These are phyloP conservation scores for Adineta ricciae DNA, from an alignment of 2,888 invertebrate genomes.

Conservation along the genomic window DNA sequence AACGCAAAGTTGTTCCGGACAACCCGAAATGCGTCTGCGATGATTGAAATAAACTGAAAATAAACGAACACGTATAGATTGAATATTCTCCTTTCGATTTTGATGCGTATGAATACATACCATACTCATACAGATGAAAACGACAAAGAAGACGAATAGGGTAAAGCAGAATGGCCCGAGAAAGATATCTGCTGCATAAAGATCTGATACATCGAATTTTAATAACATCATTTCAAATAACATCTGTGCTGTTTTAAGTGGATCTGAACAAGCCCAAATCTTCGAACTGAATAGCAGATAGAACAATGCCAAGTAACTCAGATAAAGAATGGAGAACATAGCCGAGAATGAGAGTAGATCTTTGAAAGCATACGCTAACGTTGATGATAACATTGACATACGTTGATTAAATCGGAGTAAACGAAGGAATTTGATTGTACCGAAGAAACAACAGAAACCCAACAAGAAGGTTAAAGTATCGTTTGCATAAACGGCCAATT, in stretches of 20 bases:
- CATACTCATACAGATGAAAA: constrained; percentile 21
- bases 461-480: constrained; percentile 50
- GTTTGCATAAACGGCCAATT: constrained; percentile 22
- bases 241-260: constrained; percentile 13
- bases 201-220: constrained; percentile 26
- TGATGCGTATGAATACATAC: not conserved
- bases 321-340: constrained; percentile 47
- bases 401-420: constrained; percentile 52
- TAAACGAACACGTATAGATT: not conserved
- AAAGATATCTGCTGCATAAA: not conserved
- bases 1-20: not conserved
- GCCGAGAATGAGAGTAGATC: constrained; percentile 44
- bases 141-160: not conserved
- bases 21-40: not conserved
- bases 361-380: constrained; percentile 41
- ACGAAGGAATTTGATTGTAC: constrained; percentile 53
- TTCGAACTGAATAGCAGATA: not conserved
- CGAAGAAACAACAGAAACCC: constrained; percentile 52
- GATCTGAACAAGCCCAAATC: not conserved
- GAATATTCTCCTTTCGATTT: not conserved
- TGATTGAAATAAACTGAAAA: constrained; percentile 7
- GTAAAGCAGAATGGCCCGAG: constrained; percentile 5
- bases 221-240: constrained; percentile 33
- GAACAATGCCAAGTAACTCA: constrained; percentile 39
- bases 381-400: constrained; percentile 39